Evolutionary conservation across 2,797 vertebrate species (phyloP).

Genomic region (Epinephelus awoara): DNA sequence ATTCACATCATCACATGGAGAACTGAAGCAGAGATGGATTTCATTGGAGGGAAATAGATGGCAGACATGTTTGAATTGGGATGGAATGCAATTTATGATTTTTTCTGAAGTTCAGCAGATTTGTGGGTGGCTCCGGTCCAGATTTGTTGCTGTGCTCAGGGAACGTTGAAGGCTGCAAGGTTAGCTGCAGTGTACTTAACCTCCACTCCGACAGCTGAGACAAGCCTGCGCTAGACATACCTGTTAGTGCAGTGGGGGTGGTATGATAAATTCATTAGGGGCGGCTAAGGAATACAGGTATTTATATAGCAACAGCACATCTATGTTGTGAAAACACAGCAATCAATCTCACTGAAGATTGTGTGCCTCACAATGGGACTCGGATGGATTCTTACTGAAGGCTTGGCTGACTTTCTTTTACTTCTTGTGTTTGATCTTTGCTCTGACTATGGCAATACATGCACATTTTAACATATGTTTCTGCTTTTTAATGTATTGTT

Average conservation of each 20-base stretch:
- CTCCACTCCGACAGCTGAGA: slow-evolving; percentile 33
- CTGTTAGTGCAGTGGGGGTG: slow-evolving; percentile 31
- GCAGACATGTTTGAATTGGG: slow-evolving; percentile 26
- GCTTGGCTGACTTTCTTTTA: slow-evolving; percentile 41
- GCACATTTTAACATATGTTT: neutral
- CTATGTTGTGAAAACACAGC: slow-evolving; percentile 38
- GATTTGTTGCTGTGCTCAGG: slow-evolving; percentile 31
- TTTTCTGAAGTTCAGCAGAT: slow-evolving; percentile 43
- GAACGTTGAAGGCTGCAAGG: slow-evolving; percentile 33
- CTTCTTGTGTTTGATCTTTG: slow-evolving; percentile 31
- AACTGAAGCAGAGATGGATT: slow-evolving; percentile 44
- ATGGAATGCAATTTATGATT: slow-evolving; percentile 39
- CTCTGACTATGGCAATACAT: neutral
- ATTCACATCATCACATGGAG: slow-evolving; percentile 32
- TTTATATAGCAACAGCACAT: slow-evolving; percentile 51
- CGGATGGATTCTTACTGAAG: slow-evolving; percentile 51
- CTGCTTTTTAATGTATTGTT: slow-evolving; percentile 9
- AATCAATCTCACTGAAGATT: slow-evolving; percentile 55
- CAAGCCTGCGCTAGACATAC: slow-evolving; percentile 33
- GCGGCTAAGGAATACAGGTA: slow-evolving; percentile 40
- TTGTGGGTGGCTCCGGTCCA: slow-evolving; percentile 7
- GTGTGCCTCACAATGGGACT: slow-evolving; percentile 34
- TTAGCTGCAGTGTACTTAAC: slow-evolving; percentile 50
- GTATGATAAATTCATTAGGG: slow-evolving; percentile 54
- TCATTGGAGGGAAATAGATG: slow-evolving; percentile 21